Base-by-base conservation (phyloP, 2,113 vertebrate genomes). In the Sylvia atricapilla region DNA sequence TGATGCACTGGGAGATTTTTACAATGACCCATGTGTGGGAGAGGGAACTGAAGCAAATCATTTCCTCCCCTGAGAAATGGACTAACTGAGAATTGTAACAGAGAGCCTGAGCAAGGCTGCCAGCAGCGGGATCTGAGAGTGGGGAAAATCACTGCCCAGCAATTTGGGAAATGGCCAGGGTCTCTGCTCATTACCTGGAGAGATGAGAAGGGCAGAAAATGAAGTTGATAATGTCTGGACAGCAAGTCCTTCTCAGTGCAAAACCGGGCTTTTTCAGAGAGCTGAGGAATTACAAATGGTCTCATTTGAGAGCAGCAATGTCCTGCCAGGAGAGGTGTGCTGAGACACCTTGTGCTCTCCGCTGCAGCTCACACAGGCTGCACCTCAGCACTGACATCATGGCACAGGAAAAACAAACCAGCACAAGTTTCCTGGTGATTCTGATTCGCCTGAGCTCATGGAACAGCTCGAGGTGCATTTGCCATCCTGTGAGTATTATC, bases 141-240 rank as follows among this genome's bases (percentile, higher is more conserved):
- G 35, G 60, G 68, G 86, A 92, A 90, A 92, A 89, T 81, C 64
- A 52, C 60, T 92, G 83, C 52, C 49, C 49, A 67, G 75, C 76
- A 70, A 75, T 77, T 88, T 59, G 62, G 76, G 72, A 88, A 94
- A 94, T 81, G 79, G 74, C 60, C 79, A 47, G 68, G 74, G 39
- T 50, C 56, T 69, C 55, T 89, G 70, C 19, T 81, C 75, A 24
- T 70, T 76, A 93, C 44, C 67, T 56, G 64, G 76, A 86, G 68
- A 73, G 79, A 46, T 30, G 55, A 78, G 64, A 73, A 84, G 49
- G 88, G 68, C 79, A 96, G 64, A 94, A 80, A 95, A 93, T 77
- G 47, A 88, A 90, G 79, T 19, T 43, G 22, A 47, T 74, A 85
- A 93, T 56, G 67, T 60, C 43, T 74, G 52, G 64, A 66, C 44